Evolutionary conservation across 2,888 invertebrate species (phyloP), one percentile per base, ranked within the genome.

Genomic region (Alviniconcha strummeri): DNA sequence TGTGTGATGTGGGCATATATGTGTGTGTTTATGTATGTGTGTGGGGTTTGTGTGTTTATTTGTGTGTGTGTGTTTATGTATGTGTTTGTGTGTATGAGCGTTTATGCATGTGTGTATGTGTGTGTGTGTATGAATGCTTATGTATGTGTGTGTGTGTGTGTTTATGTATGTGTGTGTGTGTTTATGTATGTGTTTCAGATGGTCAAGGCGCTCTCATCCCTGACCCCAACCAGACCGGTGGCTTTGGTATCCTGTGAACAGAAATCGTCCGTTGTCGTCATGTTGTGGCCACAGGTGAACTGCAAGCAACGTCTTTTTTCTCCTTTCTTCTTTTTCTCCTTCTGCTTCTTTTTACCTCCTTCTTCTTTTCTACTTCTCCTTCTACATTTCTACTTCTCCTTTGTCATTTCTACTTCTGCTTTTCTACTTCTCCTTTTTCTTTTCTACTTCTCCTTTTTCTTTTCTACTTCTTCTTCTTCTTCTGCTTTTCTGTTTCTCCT

Each of bases 211-310:
- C 19, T 84, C 5, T 80, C 75, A 8, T 52, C 74, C 5, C 17
- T 84, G 17, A 71, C 82, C 67, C 17, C 72, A 17, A n/a, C 13
- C 13, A 60, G 56, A 52, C 84, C 84, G 3, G 64, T 84, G 57
- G 82, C 52, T n/a, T 78, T 84, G 55, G 80, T 84, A 17, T 84
- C 84, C 19, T 52, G 64, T 54, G 82, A 82, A 17, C 74, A 69
- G n/a, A 79, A 69, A 52, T 77, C 64, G 5, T 71, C 74, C n/a
- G 79, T 79, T 36, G 80, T 78, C 36, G 13, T 82, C 52, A 79
- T 84, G 17, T 56, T 82, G 4, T 79, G 79, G 64, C 84, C 84
- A 56, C 57, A 75, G 80, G 80, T 80, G 11, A 36, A 17, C 55
- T 55, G 76, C 36, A 36, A 36, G 36, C 36, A 36, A 36, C 36